A percentile compares a stretch with the other conserved stretches of the same genome.
Conservation (phyloP, 2,113 vertebrate genomes). For the Lophura nycthemera region DNA sequence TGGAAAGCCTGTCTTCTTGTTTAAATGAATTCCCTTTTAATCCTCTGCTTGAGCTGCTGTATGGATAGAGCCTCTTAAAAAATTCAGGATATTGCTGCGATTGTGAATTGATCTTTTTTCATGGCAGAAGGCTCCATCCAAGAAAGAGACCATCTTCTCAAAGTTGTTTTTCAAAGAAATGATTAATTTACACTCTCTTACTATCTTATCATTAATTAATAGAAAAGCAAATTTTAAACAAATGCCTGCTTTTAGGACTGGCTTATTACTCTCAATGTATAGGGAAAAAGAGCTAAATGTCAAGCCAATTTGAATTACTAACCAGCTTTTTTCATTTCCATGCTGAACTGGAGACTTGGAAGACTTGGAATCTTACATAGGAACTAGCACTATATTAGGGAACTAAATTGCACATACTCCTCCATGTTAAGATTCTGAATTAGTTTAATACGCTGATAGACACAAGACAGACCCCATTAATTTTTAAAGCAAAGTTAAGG, state of each 20-base stretch:
- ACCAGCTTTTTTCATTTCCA: background rate
- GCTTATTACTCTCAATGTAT: background rate
- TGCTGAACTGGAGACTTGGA: background rate
- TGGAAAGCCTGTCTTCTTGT: conserved; percentile 70
- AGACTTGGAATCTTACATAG: background rate
- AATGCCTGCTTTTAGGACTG: background rate
- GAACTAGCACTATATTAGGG: background rate
- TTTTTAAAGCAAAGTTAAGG: conserved; percentile 47
- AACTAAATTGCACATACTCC: background rate
- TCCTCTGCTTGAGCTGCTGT: conserved; percentile 80
- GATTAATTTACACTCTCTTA: background rate
- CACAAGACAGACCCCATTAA: background rate
- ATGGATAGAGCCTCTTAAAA: conserved; percentile 83
- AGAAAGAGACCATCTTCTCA: background rate
- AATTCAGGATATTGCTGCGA: conserved; percentile 79
- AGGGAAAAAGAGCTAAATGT: background rate
- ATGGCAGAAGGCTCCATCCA: conserved; percentile 40
- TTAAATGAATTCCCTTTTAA: conserved; percentile 86
- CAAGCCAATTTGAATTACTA: background rate
- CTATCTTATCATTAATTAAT: background rate
- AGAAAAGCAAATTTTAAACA: background rate
- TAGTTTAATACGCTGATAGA: background rate
- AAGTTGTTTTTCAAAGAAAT: conserved; percentile 46
- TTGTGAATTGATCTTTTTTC: conserved; percentile 73
- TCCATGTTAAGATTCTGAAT: background rate